Conservation (phyloP, 2,888 invertebrate genomes). For the Oscheius sp. region DNA sequence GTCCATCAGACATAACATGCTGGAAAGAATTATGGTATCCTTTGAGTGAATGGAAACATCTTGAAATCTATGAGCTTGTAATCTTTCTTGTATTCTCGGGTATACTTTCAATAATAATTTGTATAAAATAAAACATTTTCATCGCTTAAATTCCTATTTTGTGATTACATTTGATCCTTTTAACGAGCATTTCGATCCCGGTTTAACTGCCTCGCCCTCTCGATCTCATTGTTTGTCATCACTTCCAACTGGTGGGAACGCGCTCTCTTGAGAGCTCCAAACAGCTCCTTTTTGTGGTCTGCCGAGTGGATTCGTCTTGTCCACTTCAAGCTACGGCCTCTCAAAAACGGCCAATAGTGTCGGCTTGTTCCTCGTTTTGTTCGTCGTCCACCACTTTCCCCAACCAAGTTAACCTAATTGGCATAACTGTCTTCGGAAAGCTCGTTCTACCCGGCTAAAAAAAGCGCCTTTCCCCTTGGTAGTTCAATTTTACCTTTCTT, state of each 20-base stretch:
- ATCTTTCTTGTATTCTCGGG: too few relatives aligned
- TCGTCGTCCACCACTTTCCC: neutral
- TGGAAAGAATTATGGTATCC: conserved; percentile 25
- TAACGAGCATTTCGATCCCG: too few relatives aligned
- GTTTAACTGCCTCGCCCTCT: conserved; percentile 3
- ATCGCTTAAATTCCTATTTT: too few relatives aligned
- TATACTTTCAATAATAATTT: too few relatives aligned
- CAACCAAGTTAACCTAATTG: neutral
- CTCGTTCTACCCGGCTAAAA: neutral
- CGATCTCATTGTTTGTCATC: neutral
- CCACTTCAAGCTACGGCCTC: conserved; percentile 13
- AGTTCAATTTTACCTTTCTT: too few relatives aligned
- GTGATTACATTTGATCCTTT: too few relatives aligned
- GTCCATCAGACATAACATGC: conserved; percentile 19
- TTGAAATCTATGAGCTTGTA: too few relatives aligned
- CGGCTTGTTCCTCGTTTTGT: neutral
- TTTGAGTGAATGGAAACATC: conserved; percentile 8
- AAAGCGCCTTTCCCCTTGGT: neutral
- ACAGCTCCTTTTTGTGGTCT: conserved; percentile 21
- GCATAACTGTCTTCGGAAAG: neutral
- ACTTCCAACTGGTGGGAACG: neutral
- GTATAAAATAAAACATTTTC: too few relatives aligned
- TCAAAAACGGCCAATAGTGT: neutral
- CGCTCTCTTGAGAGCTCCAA: conserved; percentile 1
- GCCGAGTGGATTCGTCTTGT: conserved; percentile 26